Evolutionary conservation across 2,888 invertebrate species (phyloP).

Genomic region (Spisula subtruncata): DNA sequence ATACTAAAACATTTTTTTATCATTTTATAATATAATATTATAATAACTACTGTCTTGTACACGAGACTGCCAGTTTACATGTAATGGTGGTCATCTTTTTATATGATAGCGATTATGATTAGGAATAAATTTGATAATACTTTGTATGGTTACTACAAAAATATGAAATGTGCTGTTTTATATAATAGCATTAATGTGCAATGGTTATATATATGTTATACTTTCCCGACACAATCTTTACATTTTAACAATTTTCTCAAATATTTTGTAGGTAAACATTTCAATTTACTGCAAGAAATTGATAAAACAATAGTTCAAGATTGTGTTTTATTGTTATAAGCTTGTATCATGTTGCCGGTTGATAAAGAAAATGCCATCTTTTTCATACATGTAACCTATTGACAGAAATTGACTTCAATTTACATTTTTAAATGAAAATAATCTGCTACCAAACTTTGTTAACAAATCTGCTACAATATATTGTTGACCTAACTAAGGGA

Average conservation of each 20-base stretch:
- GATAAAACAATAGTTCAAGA: not conserved
- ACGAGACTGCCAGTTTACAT: slow-evolving; percentile 11
- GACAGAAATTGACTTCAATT: too few relatives aligned
- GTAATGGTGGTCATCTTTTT: not conserved
- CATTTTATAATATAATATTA: not conserved
- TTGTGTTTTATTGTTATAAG: not conserved
- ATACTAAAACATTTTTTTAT: not conserved
- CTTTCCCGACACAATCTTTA: not conserved
- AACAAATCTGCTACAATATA: not conserved
- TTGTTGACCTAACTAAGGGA: not conserved
- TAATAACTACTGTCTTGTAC: not conserved
- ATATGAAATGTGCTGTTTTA: slow-evolving; percentile 20
- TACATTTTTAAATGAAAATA: too few relatives aligned
- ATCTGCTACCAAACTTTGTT: too few relatives aligned
- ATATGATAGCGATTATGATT: not conserved
- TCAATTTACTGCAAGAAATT: not conserved
- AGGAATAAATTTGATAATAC: not conserved
- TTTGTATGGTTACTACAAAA: not conserved
- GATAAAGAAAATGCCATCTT: not conserved
- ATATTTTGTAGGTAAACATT: not conserved
- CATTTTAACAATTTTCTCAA: not conserved
- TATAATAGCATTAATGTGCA: slow-evolving; percentile 22
- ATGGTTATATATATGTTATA: slow-evolving; percentile 8
- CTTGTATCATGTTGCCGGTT: not conserved
- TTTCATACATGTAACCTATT: too few relatives aligned